These are phyloP conservation scores for Drosophila tsacasi DNA, from an alignment of 1,140 invertebrate genomes.

Conservation along the genomic window DNA sequence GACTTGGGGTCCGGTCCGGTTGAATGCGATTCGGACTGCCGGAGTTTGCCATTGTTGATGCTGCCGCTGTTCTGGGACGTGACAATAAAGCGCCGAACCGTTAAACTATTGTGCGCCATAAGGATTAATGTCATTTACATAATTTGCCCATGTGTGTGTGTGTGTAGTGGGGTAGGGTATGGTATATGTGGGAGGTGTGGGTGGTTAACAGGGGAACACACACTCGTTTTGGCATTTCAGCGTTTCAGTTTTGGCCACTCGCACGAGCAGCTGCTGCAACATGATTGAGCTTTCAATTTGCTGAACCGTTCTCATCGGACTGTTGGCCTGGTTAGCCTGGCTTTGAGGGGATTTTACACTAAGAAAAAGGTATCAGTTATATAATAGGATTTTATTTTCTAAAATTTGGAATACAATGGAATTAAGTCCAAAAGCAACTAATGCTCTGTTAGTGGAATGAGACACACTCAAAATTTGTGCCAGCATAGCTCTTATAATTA, in stretches of 20 bases:
- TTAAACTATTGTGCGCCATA: slow-evolving; percentile 82
- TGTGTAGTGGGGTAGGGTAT: background rate
- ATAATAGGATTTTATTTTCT: background rate
- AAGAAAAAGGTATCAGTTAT: background rate
- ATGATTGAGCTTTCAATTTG: slow-evolving; percentile 83
- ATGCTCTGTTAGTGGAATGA: too few species aligned
- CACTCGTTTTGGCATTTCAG: slow-evolving; percentile 48
- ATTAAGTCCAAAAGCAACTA: background rate
- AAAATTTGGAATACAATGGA: background rate
- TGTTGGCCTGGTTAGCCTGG: background rate
- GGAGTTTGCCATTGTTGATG: slow-evolving; percentile 61
- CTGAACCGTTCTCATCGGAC: slow-evolving; percentile 45
- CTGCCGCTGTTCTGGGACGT: slow-evolving; percentile 52
- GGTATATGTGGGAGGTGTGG: background rate
- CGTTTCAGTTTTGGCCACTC: slow-evolving; percentile 53
- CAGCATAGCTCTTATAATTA: background rate
- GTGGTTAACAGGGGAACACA: background rate
- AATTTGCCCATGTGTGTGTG: slow-evolving; percentile 63
- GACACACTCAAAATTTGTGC: background rate
- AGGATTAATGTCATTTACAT: slow-evolving; percentile 83
- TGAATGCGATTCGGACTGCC: slow-evolving; percentile 49
- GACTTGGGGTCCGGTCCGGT: slow-evolving; percentile 27
- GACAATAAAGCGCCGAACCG: slow-evolving; percentile 80
- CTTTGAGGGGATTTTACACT: slow-evolving; percentile 8
- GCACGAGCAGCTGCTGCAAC: slow-evolving; percentile 80